Evolutionary conservation across 1,140 invertebrate species (phyloP), one percentile per base, ranked within the genome.

Genomic region (Orius insidiosus): DNA sequence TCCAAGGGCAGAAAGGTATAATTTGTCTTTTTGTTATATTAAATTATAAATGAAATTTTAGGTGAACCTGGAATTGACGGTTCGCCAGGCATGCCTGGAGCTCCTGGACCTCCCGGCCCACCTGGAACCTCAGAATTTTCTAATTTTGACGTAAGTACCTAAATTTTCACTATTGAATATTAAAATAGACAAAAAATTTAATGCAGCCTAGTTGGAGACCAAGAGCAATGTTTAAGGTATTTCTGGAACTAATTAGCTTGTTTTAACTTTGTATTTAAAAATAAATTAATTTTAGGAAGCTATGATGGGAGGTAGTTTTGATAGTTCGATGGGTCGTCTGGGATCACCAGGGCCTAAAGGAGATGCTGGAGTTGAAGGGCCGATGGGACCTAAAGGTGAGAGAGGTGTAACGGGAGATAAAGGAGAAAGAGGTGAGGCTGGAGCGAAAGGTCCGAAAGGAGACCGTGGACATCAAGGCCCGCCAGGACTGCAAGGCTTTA

Each of bases 41-140:
- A n/a, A 33, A 33, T 6, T 6, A 33, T 33, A 7, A 33, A 33
- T n/a, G 32, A 33, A 33, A n/a, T 46, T 42, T 13, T 41, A 58
- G 60, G 82, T 10, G 80, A 84, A 54, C 71, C 78, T 14, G 82
- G 82, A 35, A 66, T 75, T 13, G 80, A 87, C 56, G 83, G 83
- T 8, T 61, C 72, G 53, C 70, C 79, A 13, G 82, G 83, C 0
- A 69, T 69, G 36, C 68, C 71, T 30, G 83, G 84, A 8, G 68
- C 71, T 8, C 73, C 75, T 6, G 84, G 83, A 37, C 79, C 78
- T 1, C 76, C 80, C 13, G 83, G 82, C 13, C 75, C 80, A 5
- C 78, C 82, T n/a, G 80, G 79, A 34, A 69, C 75, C 35, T 71
- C 74, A 32, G 81, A 81, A 50, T 73, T 74, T 53, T 75, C 76